These are phyloP conservation scores for Dolichallabes microphthalmus DNA, from an alignment of 2,113 vertebrate genomes.

Conservation along the genomic window DNA sequence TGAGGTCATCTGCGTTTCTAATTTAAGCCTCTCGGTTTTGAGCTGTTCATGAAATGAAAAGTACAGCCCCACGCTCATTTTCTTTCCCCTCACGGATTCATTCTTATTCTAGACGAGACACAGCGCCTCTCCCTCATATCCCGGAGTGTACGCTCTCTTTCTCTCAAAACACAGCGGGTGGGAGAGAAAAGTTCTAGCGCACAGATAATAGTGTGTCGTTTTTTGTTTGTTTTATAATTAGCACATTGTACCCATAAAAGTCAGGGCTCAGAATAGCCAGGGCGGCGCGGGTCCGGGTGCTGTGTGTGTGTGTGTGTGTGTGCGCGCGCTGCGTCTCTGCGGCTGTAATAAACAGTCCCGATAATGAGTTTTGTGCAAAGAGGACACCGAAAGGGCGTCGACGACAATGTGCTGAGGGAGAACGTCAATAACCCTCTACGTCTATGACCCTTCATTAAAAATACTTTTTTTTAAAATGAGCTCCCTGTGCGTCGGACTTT, in stretches of 20 bases:
- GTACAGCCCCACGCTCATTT: constrained; percentile 20
- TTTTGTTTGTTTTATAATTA: constrained; percentile 42
- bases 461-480: not conserved
- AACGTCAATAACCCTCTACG: not conserved
- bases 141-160: constrained; percentile 6
- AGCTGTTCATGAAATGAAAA: constrained; percentile 34
- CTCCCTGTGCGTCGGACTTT: not conserved
- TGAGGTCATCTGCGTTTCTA: constrained; percentile 26
- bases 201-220: constrained; percentile 35
- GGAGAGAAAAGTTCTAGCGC: constrained; percentile 44
- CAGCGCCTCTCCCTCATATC: constrained; percentile 38
- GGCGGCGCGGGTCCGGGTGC: not conserved
- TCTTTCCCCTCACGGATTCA: constrained; percentile 48
- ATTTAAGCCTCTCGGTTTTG: constrained; percentile 41
- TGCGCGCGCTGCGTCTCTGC: constrained; percentile 3
- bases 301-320: not conserved
- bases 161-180: constrained; percentile 16
- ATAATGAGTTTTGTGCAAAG: constrained; percentile 46
- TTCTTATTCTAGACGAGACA: constrained; percentile 47
- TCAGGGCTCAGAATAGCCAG: constrained; percentile 32
- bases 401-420: not conserved
- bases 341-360: constrained; percentile 48
- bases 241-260: constrained; percentile 26
- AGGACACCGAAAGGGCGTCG: not conserved
- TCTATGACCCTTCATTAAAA: not conserved